Base-by-base conservation (phyloP, 2,888 invertebrate species). In the Caenorhabditis afra region DNA sequence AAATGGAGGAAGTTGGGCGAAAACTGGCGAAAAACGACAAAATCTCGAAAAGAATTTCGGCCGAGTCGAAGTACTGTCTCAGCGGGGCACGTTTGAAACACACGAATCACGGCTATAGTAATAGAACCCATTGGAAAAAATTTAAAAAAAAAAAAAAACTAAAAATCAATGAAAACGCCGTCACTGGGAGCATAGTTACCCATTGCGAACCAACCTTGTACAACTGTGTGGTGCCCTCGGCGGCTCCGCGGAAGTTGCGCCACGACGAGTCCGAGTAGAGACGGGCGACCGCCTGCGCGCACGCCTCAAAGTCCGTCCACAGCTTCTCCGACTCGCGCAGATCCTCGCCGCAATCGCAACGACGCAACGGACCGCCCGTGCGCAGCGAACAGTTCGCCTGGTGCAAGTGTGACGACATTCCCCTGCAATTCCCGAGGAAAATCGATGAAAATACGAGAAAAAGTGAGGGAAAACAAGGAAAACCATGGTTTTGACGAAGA, bases 211-310 rank as follows among this genome's bases (percentile, higher is more conserved):
- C n/a, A n/a, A 84, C 86, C 79, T 86, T 87, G 70, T 89, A 89
- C 23, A 89, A 76, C 57, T 88, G 88, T 14, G 89, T 89, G 5
- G 88, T 87, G 29, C 85, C 81, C 18, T 86, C 87, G 29, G 89
- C 89, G 16, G 88, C 86, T 10, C 85, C 79, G 61, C 87, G 85
- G 20, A 88, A 79, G 18, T 71, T 84, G 35, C 80, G 68, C 88
- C 87, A 88, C 22, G 81, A 81, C 14, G 82, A 58, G 35, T 85
- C 83, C 20, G 79, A 79, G 66, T 86, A 89, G 23, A 89, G 79
- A n/a, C 83, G 81, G 20, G 88, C 83, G 11, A 88, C 88, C 1
- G 79, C 58, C 52, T 79, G 81, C 41, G 84, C 84, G 55, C 82
- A 82, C 59, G 61, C 85, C 71, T 85, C 83, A 55, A 85, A 85